phyloP scores from a whole-genome alignment of 1,140 invertebrate genomes.

The Nephila pilipes region DNA sequence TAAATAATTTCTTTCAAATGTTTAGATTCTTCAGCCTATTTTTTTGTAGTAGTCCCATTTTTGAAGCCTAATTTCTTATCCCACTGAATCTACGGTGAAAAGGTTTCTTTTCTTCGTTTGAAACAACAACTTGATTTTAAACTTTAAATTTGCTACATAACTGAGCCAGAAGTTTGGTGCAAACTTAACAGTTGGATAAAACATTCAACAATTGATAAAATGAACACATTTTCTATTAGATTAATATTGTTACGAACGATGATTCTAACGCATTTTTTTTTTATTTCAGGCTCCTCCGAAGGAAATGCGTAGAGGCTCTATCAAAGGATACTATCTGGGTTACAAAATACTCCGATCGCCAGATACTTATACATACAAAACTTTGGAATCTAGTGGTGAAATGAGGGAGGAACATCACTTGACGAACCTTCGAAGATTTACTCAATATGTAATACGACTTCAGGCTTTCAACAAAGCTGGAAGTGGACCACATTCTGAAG shows the following conservation, averaged over 20 bases:
- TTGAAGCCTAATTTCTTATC: too few species aligned
- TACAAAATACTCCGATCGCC: conserved; percentile 84
- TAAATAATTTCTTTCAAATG: too few species aligned
- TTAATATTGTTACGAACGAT: background rate
- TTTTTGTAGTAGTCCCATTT: too few species aligned
- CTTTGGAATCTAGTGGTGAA: conserved; percentile 76
- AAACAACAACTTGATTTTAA: too few species aligned
- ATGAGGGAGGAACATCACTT: conserved; percentile 70
- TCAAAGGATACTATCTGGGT: conserved; percentile 95
- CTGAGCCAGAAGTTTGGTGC: too few species aligned
- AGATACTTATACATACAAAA: conserved; percentile 80
- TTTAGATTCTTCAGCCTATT: too few species aligned
- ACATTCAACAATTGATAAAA: too few species aligned
- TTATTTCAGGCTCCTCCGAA: conserved; percentile 85
- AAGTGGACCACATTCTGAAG: conserved; percentile 92
- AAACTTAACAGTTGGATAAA: too few species aligned
- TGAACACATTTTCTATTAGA: background rate
- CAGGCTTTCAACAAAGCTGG: conserved; percentile 98
- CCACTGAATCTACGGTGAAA: too few species aligned
- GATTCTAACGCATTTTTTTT: background rate
- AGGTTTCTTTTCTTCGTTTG: too few species aligned
- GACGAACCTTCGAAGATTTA: conserved; percentile 81
- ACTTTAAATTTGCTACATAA: too few species aligned
- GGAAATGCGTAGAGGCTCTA: conserved; percentile 92
- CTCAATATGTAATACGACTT: conserved; percentile 95